Conservation (phyloP, 2,888 invertebrate genomes). For the Lordiphosa fenestrarum region DNA sequence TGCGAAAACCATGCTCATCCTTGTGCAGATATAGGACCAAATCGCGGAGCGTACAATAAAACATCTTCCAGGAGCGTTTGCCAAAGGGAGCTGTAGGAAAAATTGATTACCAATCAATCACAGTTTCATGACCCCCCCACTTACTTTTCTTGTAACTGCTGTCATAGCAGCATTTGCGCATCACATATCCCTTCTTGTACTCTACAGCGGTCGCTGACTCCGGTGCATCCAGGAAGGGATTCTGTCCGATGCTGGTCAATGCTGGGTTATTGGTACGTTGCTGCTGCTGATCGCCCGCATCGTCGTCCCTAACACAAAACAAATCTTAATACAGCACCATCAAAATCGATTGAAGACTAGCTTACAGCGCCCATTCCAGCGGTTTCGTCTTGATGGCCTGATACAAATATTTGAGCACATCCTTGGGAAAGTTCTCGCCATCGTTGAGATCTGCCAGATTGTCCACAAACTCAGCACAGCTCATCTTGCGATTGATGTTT, state of each 20-base stretch:
- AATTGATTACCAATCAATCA: neutral
- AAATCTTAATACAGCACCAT: too few relatives aligned
- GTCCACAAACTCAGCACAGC: constrained; percentile 97
- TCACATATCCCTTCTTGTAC: constrained; percentile 99
- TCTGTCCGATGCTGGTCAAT: constrained; percentile 79
- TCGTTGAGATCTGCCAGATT: constrained; percentile 98
- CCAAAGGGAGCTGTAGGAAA: constrained; percentile 90
- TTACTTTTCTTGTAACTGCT: constrained; percentile 97
- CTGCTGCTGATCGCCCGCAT: constrained; percentile 80
- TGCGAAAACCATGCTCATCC: constrained; percentile 92
- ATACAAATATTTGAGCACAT: constrained; percentile 96
- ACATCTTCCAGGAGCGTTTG: constrained; percentile 99
- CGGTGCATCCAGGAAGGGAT: constrained; percentile 93
- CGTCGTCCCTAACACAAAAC: constrained; percentile 84
- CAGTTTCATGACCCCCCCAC: constrained; percentile 63
- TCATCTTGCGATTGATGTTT: constrained; percentile 93
- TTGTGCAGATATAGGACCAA: constrained; percentile 97
- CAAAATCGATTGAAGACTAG: neutral
- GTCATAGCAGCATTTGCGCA: constrained; percentile 98
- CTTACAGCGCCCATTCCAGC: constrained; percentile 96
- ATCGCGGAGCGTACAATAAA: constrained; percentile 97
- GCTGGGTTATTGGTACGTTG: constrained; percentile 80
- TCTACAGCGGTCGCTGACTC: constrained; percentile 92
- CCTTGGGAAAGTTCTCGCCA: constrained; percentile 96
- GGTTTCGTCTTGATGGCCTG: constrained; percentile 96